Base-by-base conservation (phyloP, 2,888 invertebrate species). In the Pristionchus entomophagus region DNA sequence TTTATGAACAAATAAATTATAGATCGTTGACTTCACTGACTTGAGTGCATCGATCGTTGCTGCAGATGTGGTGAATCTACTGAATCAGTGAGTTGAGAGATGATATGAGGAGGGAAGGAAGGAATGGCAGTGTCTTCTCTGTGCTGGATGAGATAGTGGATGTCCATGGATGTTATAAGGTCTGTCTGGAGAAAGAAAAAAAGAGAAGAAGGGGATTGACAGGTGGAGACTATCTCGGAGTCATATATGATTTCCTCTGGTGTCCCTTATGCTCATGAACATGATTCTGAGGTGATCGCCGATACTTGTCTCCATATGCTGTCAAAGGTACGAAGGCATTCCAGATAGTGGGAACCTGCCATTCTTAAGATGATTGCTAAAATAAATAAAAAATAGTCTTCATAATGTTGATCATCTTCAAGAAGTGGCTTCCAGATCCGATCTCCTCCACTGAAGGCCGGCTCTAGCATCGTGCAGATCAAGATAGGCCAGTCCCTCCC, bases 11-110 rank as follows among this genome's bases (percentile, higher is more conserved):
- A 45, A n/a, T 35, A 26, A 14, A n/a, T 26, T 84, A 45, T 83
- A 89, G 88, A 82, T 89, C 38, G 87, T 87, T 32, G 89, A 91
- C 22, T 99, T 99, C 94, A 97, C 98, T 0, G 97, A 97, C 94
- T 98, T 99, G 93, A 98, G 98, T 94, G 97, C 97, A 91, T 95
- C 97, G 88, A 97, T 99, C 92, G 96, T 97, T 0, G 98, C 98
- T 0, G 97, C 98, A 97, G 97, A 98, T 94, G 98, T 99, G 14
- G 98, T 99, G 0, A 97, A 97, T 41, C 97, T 99, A 96, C 95
- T 99, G 73, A 99, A 99, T 94, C 59, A 62, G 83, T 83, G 5
- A 83, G 83, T 8, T 12, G 14, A n/a, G 22, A 51, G 19, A 5
- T 17, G 2, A 56, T 26, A 8, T 56, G 26, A 56, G 19, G 26